Base-by-base conservation (phyloP, 1,140 invertebrate species). In the Philaenus spumarius region DNA sequence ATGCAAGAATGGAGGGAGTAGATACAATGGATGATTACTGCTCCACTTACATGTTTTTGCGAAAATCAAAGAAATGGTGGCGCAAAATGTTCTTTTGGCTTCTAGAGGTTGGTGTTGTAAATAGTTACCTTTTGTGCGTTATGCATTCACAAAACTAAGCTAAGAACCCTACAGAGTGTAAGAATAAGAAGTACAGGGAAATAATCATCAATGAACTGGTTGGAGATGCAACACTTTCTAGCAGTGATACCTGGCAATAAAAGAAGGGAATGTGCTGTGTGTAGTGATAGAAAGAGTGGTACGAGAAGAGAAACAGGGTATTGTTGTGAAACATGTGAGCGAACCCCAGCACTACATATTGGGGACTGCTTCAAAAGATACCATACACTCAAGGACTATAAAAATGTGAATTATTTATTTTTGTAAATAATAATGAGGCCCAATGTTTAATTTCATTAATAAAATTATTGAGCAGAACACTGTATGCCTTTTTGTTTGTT, bases 31-130 rank as follows among this genome's bases (percentile, higher is more conserved):
- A 48, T 15, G 20, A 48, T 6, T 48, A 48, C 19, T 4, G 5
- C 4, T 48, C 46, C 20, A 48, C 20, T 15, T 48, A 48, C 15
- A 20, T 23, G 22, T 48, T 48, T 24, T 3, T 23, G 7, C 15
- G 46, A 7, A 48, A 48, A 23, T 48, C 46, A 48, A 48, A 20
- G 11, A 48, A 48, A 24, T 48, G 46, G 46, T 48, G 46, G 46
- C 7, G 46, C 11, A 48, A 48, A 48, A 48, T 48, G 11, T 48
- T 48, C 22, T 48, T 48, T 23, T 48, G 46, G 46, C 22, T 48
- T 9, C 22, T 48, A 6, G 46, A 48, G 6, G 15, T 23, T 20
- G 7, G 5, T 22, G 46, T 48, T 22, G 46, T 48, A 23, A 48
- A 48, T 24, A 20, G 11, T 23, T 48, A 20, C 46, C 6, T 48